These are phyloP conservation scores for Ctenicera cuprea DNA, from an alignment of 2,888 invertebrate genomes.

Conservation along the genomic window DNA sequence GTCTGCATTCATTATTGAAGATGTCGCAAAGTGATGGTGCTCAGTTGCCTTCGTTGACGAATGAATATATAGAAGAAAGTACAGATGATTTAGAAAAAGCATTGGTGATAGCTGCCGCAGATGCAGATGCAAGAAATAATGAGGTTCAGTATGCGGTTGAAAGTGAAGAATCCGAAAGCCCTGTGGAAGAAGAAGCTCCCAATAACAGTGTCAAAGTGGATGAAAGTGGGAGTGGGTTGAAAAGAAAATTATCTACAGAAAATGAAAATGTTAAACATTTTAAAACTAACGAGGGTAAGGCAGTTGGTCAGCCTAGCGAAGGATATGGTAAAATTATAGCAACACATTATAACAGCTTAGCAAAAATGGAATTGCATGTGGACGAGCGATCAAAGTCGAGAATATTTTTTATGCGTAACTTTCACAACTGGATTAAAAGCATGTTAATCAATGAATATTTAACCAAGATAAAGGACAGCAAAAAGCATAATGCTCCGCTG, in stretches of 20 bases:
- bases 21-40: constrained; percentile 33
- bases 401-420: constrained; percentile 95
- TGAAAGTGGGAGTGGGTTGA: constrained; percentile 27
- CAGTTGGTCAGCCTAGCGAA: constrained; percentile 42
- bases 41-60: constrained; percentile 16
- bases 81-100: constrained; percentile 68
- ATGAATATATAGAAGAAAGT: constrained; percentile 57
- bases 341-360: constrained; percentile 93
- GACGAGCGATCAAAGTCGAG: constrained; percentile 89
- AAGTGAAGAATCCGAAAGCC: constrained; percentile 50
- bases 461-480: constrained; percentile 78
- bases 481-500: constrained; percentile 80
- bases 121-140: constrained; percentile 67
- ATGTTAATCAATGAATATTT: constrained; percentile 92
- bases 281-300: constrained; percentile 53
- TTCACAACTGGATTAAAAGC: constrained; percentile 99
- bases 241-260: constrained; percentile 7
- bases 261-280: constrained; percentile 38
- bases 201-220: constrained; percentile 38
- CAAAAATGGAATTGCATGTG: constrained; percentile 84
- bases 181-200: constrained; percentile 22
- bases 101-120: constrained; percentile 68
- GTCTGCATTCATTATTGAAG: too few species aligned
- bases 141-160: constrained; percentile 55
- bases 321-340: constrained; percentile 84